A percentile compares a stretch with the other conserved stretches of the same genome.
Conservation (phyloP, 2,888 invertebrate species). For the Catocala fraxini region DNA sequence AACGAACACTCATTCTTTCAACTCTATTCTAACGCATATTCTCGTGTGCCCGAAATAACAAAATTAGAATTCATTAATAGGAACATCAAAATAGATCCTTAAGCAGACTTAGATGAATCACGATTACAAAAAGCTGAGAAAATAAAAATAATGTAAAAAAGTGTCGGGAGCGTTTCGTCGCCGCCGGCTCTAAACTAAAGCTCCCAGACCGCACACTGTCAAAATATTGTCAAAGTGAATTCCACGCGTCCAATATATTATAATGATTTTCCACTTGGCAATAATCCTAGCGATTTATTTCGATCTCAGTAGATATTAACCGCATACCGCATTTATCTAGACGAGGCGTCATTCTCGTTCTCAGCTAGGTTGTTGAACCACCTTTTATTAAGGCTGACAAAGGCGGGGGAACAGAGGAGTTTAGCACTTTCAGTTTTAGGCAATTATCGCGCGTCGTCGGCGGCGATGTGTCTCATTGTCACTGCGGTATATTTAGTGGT, state of each 20-base stretch:
- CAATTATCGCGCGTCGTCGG: slow-evolving; percentile 58
- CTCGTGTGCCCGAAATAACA: slow-evolving; percentile 44
- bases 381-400: slow-evolving; percentile 73
- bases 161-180: slow-evolving; percentile 57
- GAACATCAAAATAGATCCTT: slow-evolving; percentile 70
- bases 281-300: slow-evolving; percentile 87
- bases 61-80: slow-evolving; percentile 52
- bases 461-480: slow-evolving; percentile 76
- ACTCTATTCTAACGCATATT: slow-evolving; percentile 44
- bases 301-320: slow-evolving; percentile 84
- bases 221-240: slow-evolving; percentile 87
- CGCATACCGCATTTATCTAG: slow-evolving; percentile 84
- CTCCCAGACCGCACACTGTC: slow-evolving; percentile 81
- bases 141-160: slow-evolving; percentile 72
- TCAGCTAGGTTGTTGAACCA: slow-evolving; percentile 82
- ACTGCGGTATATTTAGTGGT: slow-evolving; percentile 74
- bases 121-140: slow-evolving; percentile 57
- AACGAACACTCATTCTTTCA: slow-evolving; percentile 43
- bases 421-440: slow-evolving; percentile 67
- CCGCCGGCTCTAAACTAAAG: slow-evolving; percentile 70
- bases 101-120: slow-evolving; percentile 64
- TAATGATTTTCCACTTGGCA: slow-evolving; percentile 86
- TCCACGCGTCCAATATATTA: slow-evolving; percentile 86
- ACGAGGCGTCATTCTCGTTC: slow-evolving; percentile 73
- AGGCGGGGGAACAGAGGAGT: slow-evolving; percentile 55